Evolutionary conservation across 2,888 invertebrate genomes (phyloP).

Genomic region (Luperina nickerlii): DNA sequence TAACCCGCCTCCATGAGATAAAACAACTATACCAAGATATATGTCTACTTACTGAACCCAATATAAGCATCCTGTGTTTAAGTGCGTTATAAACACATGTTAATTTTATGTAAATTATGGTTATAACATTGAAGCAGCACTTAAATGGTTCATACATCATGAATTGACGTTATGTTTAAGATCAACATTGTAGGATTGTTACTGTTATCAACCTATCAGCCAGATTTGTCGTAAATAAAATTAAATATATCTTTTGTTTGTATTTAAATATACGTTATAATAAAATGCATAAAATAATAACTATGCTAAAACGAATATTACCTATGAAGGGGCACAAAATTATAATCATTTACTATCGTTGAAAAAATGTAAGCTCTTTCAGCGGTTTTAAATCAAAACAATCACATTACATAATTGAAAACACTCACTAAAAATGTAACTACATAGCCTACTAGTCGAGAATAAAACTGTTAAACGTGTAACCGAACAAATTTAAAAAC

Average conservation of each 20-base stretch:
- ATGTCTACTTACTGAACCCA: neutral
- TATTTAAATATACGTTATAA: neutral
- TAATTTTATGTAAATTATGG: conserved; percentile 6
- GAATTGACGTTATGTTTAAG: neutral
- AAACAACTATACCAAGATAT: too few relatives aligned
- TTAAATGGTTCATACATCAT: conserved; percentile 2
- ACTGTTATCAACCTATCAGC: neutral
- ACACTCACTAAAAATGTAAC: neutral
- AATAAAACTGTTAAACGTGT: too few relatives aligned
- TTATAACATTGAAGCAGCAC: neutral
- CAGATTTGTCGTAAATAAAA: neutral
- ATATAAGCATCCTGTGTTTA: neutral
- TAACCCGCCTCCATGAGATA: too few relatives aligned
- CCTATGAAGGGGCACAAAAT: neutral
- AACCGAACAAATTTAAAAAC: too few relatives aligned
- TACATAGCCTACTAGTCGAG: too few relatives aligned
- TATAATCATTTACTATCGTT: neutral
- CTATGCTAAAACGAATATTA: neutral
- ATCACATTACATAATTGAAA: neutral
- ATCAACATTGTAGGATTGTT: neutral
- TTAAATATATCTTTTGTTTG: neutral
- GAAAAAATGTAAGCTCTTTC: neutral
- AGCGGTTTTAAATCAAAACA: neutral
- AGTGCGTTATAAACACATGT: neutral
- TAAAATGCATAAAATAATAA: neutral